Percentiles rank a stretch among this genome's conserved stretches.
These are phyloP conservation scores for Eristalis pertinax DNA, from an alignment of 2,888 invertebrate species.

Conservation along the genomic window DNA sequence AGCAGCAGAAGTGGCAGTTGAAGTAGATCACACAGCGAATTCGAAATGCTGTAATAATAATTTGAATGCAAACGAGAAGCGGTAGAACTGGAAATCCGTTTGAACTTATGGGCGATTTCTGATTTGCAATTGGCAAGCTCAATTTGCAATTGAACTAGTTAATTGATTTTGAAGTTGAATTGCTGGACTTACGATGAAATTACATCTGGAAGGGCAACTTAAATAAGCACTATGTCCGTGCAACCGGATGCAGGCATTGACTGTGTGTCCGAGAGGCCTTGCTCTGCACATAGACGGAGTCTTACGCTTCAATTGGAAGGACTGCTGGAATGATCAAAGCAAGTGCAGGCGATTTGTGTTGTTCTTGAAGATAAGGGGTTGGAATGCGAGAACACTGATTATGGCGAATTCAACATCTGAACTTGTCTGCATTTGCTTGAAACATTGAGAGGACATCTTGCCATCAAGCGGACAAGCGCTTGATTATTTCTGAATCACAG, in stretches of 20 bases:
- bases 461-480: no score
- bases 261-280: not conserved
- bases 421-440: no score
- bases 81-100: not conserved
- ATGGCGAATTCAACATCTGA: no score
- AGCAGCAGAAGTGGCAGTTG: not conserved
- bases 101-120: not conserved
- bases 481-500: no score
- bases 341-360: not conserved
- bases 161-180: slow-evolving; percentile 1
- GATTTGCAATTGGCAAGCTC: not conserved
- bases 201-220: not conserved
- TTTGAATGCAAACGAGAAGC: not conserved
- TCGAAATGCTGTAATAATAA: not conserved
- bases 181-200: not conserved
- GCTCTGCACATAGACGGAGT: not conserved
- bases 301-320: not conserved
- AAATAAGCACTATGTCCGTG: not conserved
- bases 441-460: no score
- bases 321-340: no score
- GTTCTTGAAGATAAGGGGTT: not conserved
- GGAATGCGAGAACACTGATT: no score
- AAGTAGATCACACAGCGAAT: not conserved
- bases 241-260: not conserved
- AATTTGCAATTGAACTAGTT: not conserved